A percentile compares a stretch with the other conserved stretches of the same genome.
Evolutionary conservation across 2,113 vertebrate genomes (phyloP).

Genomic region (Pandion haliaetus): DNA sequence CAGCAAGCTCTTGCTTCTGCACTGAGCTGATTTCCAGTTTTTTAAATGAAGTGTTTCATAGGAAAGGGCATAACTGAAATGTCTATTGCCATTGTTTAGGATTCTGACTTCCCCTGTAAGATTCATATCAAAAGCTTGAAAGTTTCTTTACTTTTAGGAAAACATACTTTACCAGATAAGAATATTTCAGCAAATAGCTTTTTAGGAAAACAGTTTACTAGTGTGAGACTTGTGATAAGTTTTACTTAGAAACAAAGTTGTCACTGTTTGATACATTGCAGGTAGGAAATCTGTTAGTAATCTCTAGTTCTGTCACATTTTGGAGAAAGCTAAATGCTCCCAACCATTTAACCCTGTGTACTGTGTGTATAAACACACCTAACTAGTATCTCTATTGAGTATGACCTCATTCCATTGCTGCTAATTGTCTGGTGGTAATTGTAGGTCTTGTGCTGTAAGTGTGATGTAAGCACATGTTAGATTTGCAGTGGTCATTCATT

Average conservation of each 20-base stretch:
- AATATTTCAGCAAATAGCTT: neutral
- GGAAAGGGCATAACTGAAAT: neutral
- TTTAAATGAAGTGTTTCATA: neutral
- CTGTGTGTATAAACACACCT: neutral
- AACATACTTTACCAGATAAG: neutral
- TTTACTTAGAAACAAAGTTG: neutral
- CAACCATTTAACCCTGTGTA: neutral
- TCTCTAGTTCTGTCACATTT: neutral
- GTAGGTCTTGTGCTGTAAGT: neutral
- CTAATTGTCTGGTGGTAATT: neutral
- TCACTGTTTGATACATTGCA: neutral
- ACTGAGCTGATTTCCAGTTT: neutral
- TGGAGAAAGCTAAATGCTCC: neutral
- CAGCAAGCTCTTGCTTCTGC: neutral
- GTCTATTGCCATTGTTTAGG: neutral
- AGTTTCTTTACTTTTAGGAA: neutral
- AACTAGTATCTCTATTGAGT: neutral
- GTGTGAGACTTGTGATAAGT: neutral
- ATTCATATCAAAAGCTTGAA: neutral
- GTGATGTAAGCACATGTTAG: neutral
- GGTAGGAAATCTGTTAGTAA: neutral
- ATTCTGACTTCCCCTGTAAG: neutral
- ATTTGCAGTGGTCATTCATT: neutral
- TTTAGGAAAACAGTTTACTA: neutral
- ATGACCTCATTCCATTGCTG: neutral